Percentiles rank a stretch among this genome's conserved stretches.
These are phyloP conservation scores for Melanerpes aurifrons DNA, from an alignment of 2,113 vertebrate genomes.

Conservation along the genomic window DNA sequence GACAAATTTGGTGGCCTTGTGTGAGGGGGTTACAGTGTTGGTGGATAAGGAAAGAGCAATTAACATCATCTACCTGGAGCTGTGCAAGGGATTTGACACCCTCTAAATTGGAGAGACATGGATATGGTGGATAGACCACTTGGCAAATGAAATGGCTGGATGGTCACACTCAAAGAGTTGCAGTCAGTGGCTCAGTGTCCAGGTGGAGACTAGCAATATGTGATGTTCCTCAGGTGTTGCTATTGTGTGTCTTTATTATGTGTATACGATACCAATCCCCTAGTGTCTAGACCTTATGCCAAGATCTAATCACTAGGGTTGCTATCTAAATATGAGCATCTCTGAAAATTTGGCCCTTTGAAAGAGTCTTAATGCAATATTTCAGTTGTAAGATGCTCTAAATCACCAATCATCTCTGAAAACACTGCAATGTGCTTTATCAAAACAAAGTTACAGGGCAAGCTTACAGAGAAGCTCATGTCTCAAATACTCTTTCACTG, in stretches of 20 bases:
- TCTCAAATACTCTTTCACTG: neutral
- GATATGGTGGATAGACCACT: too few species aligned
- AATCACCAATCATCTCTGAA: neutral
- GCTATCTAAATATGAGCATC: neutral
- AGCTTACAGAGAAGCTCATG: neutral
- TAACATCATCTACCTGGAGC: too few species aligned
- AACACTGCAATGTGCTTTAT: neutral
- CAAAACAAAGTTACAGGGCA: neutral
- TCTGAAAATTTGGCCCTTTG: neutral
- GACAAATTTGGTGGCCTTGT: too few species aligned
- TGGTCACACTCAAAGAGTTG: too few species aligned
- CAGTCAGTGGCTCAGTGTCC: too few species aligned
- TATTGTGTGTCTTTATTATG: neutral
- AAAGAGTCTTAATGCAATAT: neutral
- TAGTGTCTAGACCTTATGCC: neutral
- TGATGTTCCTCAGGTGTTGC: too few species aligned
- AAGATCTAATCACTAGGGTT: neutral
- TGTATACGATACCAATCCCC: neutral
- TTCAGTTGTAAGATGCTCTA: neutral
- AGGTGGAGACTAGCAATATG: too few species aligned
- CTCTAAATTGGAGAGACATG: too few species aligned
- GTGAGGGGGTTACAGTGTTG: too few species aligned
- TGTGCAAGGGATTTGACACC: too few species aligned
- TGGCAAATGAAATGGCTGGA: too few species aligned
- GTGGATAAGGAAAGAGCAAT: too few species aligned